These are phyloP conservation scores for Mesorhabditis belari DNA, from an alignment of 2,888 invertebrate genomes.

Conservation along the genomic window DNA sequence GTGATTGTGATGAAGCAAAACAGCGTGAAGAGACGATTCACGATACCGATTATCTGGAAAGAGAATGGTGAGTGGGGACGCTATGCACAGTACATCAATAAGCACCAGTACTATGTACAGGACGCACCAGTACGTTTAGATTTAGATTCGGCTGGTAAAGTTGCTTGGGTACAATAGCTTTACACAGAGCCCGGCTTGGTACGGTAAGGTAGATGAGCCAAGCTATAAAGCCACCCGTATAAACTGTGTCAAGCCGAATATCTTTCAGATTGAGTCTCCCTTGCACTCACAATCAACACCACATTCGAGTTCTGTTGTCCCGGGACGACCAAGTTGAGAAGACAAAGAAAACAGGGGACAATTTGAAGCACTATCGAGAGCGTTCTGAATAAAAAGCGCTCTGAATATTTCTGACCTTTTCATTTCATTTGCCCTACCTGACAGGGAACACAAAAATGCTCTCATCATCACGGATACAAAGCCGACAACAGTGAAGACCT, in stretches of 20 bases:
- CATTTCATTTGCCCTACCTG: too few species aligned
- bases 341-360: slow-evolving; percentile 24
- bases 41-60: slow-evolving; percentile 13
- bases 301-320: not conserved
- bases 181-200: too few species aligned
- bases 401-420: too few species aligned
- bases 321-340: not conserved
- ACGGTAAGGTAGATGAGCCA: too few species aligned
- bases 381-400: slow-evolving; percentile 23
- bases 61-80: slow-evolving; percentile 10
- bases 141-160: too few species aligned
- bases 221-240: too few species aligned
- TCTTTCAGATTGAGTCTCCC: not conserved
- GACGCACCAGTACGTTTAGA: too few species aligned
- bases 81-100: too few species aligned
- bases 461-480: slow-evolving; percentile 19
- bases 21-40: slow-evolving; percentile 19
- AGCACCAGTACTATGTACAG: too few species aligned
- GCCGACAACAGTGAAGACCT: slow-evolving; percentile 18
- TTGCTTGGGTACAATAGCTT: too few species aligned
- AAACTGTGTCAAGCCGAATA: not conserved
- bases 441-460: slow-evolving; percentile 27
- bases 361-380: slow-evolving; percentile 28
- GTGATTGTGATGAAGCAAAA: slow-evolving; percentile 15
- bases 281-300: not conserved